phyloP scores from a whole-genome alignment of 37 sponge, comb jelly and placozoan species.

The Axinella damicornis region DNA sequence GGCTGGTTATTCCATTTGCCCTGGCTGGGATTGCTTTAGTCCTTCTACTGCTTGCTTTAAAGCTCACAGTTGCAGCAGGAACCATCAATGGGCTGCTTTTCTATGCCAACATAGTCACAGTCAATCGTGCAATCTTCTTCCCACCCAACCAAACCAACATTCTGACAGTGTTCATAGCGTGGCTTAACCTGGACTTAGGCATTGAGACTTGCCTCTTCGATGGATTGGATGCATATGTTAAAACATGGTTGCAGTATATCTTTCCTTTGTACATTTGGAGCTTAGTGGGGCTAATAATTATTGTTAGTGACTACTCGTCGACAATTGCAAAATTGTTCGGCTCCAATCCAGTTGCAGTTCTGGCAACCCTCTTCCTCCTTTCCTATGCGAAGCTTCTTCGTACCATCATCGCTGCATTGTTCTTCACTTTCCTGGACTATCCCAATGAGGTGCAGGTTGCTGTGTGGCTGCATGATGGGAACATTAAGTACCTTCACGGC shows the following conservation, averaged over 20 bases:
- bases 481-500: not conserved
- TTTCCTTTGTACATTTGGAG: constrained; percentile 18
- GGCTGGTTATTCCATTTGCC: not conserved
- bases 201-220: constrained; percentile 4
- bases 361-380: constrained; percentile 20
- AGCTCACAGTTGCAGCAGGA: constrained; percentile 42
- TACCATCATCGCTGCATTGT: not conserved
- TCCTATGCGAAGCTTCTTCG: constrained; percentile 19
- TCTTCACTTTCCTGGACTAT: not conserved
- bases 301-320: not conserved
- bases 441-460: not conserved
- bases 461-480: constrained; percentile 16
- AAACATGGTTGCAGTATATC: constrained; percentile 29
- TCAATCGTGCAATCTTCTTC: constrained; percentile 16
- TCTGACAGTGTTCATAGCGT: constrained; percentile 14
- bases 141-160: constrained; percentile 2
- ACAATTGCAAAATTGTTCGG: not conserved
- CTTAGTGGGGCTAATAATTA: not conserved
- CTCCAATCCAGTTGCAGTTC: not conserved
- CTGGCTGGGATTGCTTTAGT: constrained; percentile 28
- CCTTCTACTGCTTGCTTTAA: constrained; percentile 7
- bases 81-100: constrained; percentile 23
- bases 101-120: constrained; percentile 30
- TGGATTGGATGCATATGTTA: constrained; percentile 25
- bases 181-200: constrained; percentile 29